A percentile compares a stretch with the other conserved stretches of the same genome.
Evolutionary conservation across 2,113 vertebrate genomes (phyloP).

Genomic region (Otus sunia): DNA sequence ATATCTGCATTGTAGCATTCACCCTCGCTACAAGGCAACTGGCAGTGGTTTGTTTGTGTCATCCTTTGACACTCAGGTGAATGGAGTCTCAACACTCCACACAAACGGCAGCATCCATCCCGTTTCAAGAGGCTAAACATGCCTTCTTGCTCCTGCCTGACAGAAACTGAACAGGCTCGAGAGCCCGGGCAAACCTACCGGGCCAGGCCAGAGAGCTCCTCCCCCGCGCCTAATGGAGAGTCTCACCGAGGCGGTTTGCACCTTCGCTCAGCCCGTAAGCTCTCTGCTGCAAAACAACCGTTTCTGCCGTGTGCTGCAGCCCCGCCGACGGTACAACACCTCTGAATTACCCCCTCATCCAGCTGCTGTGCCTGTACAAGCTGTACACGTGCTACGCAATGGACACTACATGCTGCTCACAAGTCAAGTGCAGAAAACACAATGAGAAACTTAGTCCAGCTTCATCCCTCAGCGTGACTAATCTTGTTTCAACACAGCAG

Average conservation of each 20-base stretch:
- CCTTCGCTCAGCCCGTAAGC: not conserved
- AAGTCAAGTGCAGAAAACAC: not conserved
- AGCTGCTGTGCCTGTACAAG: no score
- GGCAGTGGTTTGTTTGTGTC: not conserved
- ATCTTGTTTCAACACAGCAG: not conserved
- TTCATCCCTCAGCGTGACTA: fast-evolving
- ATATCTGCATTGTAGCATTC: not conserved
- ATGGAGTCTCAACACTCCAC: not conserved
- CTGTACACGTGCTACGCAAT: fast-evolving
- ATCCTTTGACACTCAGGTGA: not conserved
- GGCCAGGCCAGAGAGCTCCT: not conserved
- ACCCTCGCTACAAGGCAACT: not conserved
- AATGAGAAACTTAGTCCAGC: not conserved
- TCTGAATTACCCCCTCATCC: not conserved
- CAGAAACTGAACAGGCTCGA: not conserved
- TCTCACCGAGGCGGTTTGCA: not conserved
- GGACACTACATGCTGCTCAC: fast-evolving
- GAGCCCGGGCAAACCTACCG: not conserved
- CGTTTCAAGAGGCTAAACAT: not conserved
- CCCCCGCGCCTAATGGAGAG: not conserved
- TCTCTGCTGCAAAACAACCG: not conserved
- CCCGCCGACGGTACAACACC: fast-evolving
- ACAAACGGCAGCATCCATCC: not conserved
- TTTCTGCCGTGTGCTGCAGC: not conserved
- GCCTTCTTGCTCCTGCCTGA: not conserved